Percentiles rank a stretch among this genome's conserved stretches.
These are phyloP conservation scores for Pogonocichla stellata DNA, from an alignment of 2,113 vertebrate genomes.

Conservation along the genomic window DNA sequence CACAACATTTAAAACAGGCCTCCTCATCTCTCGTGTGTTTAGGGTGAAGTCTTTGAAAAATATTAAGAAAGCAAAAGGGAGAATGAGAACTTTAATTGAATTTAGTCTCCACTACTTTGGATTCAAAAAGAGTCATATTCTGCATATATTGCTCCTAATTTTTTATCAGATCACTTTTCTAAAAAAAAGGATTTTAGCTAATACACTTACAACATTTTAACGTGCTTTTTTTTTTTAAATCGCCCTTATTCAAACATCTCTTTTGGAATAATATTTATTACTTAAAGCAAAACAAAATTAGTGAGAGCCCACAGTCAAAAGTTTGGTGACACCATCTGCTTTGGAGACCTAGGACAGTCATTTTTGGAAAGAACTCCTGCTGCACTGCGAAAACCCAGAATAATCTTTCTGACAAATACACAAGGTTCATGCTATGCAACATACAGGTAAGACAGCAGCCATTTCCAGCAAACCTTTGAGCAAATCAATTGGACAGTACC, in stretches of 20 bases:
- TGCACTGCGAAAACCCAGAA: slow-evolving; percentile 20
- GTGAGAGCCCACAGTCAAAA: not conserved
- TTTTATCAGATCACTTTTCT: not conserved
- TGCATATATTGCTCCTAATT: not conserved
- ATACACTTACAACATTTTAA: not conserved
- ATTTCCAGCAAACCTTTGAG: slow-evolving; percentile 53
- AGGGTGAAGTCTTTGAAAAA: not conserved
- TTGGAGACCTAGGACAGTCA: not conserved
- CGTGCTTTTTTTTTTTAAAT: not conserved
- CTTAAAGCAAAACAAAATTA: not conserved
- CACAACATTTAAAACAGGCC: not conserved
- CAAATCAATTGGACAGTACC: slow-evolving; percentile 42
- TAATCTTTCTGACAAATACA: slow-evolving; percentile 24
- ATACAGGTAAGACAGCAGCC: not conserved
- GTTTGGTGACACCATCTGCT: not conserved
- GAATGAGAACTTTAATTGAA: not conserved
- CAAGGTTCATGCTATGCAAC: not conserved
- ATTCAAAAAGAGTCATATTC: not conserved
- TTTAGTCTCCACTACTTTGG: not conserved
- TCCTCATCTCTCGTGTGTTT: not conserved
- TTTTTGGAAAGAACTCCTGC: not conserved
- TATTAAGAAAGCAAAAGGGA: not conserved
- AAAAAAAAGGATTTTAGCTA: not conserved
- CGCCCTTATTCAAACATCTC: not conserved
- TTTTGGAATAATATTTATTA: slow-evolving; percentile 2